Evolutionary conservation across 2,113 vertebrate genomes (phyloP), one percentile per base, ranked within the genome.

Genomic region (Otis tarda): DNA sequence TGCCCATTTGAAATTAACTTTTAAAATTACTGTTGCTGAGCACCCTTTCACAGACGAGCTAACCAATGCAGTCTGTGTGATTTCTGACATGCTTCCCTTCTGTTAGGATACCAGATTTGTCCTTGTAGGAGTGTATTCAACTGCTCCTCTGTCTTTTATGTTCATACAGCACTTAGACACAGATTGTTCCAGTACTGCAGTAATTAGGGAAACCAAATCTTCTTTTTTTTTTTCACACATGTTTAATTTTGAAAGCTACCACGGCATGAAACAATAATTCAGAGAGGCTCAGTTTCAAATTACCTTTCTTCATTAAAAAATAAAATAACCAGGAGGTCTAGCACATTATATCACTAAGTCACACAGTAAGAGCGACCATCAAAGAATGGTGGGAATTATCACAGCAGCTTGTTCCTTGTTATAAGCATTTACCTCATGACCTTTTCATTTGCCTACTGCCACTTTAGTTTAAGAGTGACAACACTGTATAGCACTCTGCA

Each of bases 341-440:
- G 93, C 96, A 93, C 85, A n/a, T 93, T 95, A 93, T 98, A 96
- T 97, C 96, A 97, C 95, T 97, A 91, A 97, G 94, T 96, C 91
- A 93, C 92, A 71, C 91, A 89, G 94, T 96, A 90, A 97, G 95
- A 96, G 90, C 90, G 92, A 96, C 97, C 90, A 95, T 98, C 96
- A 97, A 95, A 97, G 96, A 97, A 96, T 95, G 95, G 92, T 95
- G 96, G 95, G 95, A 97, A 97, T 98, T 97, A 96, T 97, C 97
- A 97, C 93, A 93, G 90, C 94, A 97, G 97, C 96, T 96, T 94
- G 90, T 56, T 97, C 83, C 93, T 97, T 96, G 94, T 94, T 93
- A 96, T 95, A 94, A 91, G 94, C 94, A 89, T 95, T 97, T 96
- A 96, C 71, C 89, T 95, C 89, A 94, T 96, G 80, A 93, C 92